phyloP scores from a whole-genome alignment of 1,140 invertebrate species.

The Aplysia californica region DNA sequence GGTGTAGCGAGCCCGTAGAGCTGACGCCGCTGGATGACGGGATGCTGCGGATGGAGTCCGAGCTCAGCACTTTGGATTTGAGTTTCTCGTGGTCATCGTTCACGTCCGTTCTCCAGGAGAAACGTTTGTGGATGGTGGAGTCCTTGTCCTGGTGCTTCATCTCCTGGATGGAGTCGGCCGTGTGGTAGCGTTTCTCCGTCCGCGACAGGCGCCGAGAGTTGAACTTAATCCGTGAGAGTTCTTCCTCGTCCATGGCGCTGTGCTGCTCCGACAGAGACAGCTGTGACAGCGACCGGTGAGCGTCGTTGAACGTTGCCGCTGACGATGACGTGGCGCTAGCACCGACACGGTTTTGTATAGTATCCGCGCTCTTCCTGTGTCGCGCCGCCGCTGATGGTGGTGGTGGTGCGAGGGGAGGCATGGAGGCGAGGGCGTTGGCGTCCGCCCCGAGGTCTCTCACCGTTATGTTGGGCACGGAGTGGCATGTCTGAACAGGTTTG shows the following conservation, averaged over 20 bases:
- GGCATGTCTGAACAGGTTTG: constrained; percentile 25
- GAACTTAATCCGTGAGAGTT: constrained; percentile 47
- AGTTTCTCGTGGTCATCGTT: constrained; percentile 44
- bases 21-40: constrained; percentile 72
- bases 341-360: too few relatives aligned
- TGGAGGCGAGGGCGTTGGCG: too few relatives aligned
- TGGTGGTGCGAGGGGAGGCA: neutral
- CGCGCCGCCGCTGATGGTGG: neutral
- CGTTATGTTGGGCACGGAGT: constrained; percentile 35
- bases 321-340: constrained; percentile 34
- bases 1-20: constrained; percentile 69
- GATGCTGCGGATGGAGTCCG: constrained; percentile 67
- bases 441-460: too few relatives aligned
- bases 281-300: neutral
- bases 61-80: constrained; percentile 57
- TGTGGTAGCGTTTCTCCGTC: constrained; percentile 74
- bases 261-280: constrained; percentile 28
- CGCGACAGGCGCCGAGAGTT: constrained; percentile 70
- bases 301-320: neutral
- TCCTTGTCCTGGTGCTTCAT: constrained; percentile 71
- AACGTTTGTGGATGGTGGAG: constrained; percentile 74
- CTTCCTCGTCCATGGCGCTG: constrained; percentile 46
- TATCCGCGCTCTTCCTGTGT: too few relatives aligned
- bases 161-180: constrained; percentile 77
- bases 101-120: constrained; percentile 74